Evolutionary conservation across 2,888 invertebrate species (phyloP), one percentile per base, ranked within the genome.

Genomic region (Deilephila porcellus): DNA sequence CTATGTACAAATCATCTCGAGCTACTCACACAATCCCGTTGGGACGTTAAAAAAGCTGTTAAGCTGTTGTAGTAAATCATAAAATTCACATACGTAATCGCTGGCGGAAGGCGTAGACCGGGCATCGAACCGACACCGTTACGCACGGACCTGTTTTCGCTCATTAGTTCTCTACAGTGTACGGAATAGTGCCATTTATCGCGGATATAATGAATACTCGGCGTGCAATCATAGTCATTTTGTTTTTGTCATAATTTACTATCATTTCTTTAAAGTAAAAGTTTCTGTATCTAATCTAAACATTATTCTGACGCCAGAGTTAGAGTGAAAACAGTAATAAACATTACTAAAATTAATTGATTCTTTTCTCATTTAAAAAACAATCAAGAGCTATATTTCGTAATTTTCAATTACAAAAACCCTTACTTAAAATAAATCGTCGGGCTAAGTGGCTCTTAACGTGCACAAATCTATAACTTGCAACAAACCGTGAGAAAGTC

Each of bases 121-220:
- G 74, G 73, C 72, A 75, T 74, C 74, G 67, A 74, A 74, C 74
- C 67, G 63, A 72, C 71, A 76, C 76, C 74, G 76, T 76, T 76
- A 74, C 32, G 37, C 67, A 71, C 67, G 67, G 52, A 77, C 76
- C 73, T 75, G 74, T 73, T 74, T 75, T 60, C 56, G 56, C 59
- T 71, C 60, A 60, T 52, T 71, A 73, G 67, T 67, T 67, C 37
- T 64, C 67, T 67, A 67, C 52, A 52, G 25, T 67, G 45, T 67
- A 52, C 67, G 52, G 67, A 67, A 52, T 67, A 67, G 67, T 67
- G 67, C 52, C 17, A 67, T 67, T 67, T 67, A 67, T 67, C 67
- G 67, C 67, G 52, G 52, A 14, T 67, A 67, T 52, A 67, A 67
- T 67, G 67, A 67, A 67, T 67, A 67, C 52, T 56, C 17, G 45